A percentile compares a stretch with the other conserved stretches of the same genome.
These are phyloP conservation scores for Melieria omissa DNA, from an alignment of 2,888 invertebrate genomes.

Conservation along the genomic window DNA sequence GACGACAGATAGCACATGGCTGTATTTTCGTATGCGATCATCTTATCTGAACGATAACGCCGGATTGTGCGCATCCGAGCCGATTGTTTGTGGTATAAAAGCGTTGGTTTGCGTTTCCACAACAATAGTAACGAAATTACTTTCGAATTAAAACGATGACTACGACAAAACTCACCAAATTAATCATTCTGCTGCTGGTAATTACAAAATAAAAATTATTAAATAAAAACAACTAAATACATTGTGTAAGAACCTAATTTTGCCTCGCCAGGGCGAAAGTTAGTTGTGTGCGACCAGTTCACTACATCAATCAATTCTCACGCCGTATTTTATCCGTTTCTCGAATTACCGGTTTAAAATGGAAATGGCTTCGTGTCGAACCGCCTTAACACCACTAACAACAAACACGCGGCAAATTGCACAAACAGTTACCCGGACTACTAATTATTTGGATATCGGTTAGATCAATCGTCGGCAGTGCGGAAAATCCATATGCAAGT, in stretches of 20 bases:
- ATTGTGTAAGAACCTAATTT: slow-evolving; percentile 18
- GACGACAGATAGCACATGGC: slow-evolving; percentile 35
- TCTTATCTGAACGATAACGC: slow-evolving; percentile 17
- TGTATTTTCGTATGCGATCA: slow-evolving; percentile 31
- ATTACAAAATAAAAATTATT: slow-evolving; percentile 45
- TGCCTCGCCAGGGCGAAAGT: background rate
- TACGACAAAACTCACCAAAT: slow-evolving; percentile 60
- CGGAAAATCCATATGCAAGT: slow-evolving; percentile 57
- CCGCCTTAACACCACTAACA: slow-evolving; percentile 35
- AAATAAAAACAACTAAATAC: slow-evolving; percentile 7
- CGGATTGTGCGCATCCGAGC: slow-evolving; percentile 2
- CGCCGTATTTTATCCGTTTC: slow-evolving; percentile 50
- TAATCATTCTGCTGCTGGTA: slow-evolving; percentile 63
- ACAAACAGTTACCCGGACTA: slow-evolving; percentile 53
- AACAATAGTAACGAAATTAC: slow-evolving; percentile 62
- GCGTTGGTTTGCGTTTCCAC: slow-evolving; percentile 18
- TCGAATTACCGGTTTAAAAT: slow-evolving; percentile 46
- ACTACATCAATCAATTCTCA: slow-evolving; percentile 39
- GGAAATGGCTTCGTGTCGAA: slow-evolving; percentile 46
- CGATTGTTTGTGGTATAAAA: slow-evolving; percentile 32
- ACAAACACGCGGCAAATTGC: slow-evolving; percentile 14
- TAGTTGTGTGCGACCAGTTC: too few relatives aligned
- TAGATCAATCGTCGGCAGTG: slow-evolving; percentile 49
- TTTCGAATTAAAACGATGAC: slow-evolving; percentile 63
- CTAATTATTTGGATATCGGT: slow-evolving; percentile 55